Base-by-base conservation (phyloP, 2,113 vertebrate species). In the Engystomops pustulosus region DNA sequence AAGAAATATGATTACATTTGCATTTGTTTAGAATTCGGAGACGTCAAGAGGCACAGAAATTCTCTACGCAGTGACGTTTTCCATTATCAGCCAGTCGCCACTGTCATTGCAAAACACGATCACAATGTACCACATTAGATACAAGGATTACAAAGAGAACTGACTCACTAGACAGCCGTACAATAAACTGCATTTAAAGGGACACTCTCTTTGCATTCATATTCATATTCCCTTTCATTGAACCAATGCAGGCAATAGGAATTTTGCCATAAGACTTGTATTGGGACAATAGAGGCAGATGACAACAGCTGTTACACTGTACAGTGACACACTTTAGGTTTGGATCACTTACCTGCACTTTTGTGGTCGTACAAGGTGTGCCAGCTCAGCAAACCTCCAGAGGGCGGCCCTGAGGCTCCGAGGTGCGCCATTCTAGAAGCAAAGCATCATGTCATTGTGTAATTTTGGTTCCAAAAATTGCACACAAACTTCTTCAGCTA, bases 321-420 rank as follows among this genome's bases (percentile, higher is more conserved):
- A 6, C 23, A 62, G 25, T 62, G 14, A 27, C 2, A 65, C 11
- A 32, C 27, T 15, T 32, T 25, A 3, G 32, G 23, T 20, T 69
- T 38, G 0, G 1, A 71, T 25, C 38, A 25, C 14, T 77, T 91
- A 99, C 98, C 98, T 98, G 96, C 98, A 99, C 86, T 99, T 99
- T 86, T 98, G 98, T 25, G 98, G 98, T 67, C 97, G 95, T 80
- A 99, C 96, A 79, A 99, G 94, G 86, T 99, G 98, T 32, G 97
- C 94, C 30, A 99, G 95, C 90, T 99, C 98, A 68, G 97, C 97
- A 91, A 99, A 99, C 86, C 97, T 94, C 98, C 98, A 99, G 51
- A 99, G 94, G 3, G 98, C 98, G 15, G 98, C 98, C 27, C 98
- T 95, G 2, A 99, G 90, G 88, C 97, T 99, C 87, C 98, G 95